Percentiles rank a stretch among this genome's conserved stretches.
Conservation (phyloP, 2,888 invertebrate genomes). For the Tribolium freemani region DNA sequence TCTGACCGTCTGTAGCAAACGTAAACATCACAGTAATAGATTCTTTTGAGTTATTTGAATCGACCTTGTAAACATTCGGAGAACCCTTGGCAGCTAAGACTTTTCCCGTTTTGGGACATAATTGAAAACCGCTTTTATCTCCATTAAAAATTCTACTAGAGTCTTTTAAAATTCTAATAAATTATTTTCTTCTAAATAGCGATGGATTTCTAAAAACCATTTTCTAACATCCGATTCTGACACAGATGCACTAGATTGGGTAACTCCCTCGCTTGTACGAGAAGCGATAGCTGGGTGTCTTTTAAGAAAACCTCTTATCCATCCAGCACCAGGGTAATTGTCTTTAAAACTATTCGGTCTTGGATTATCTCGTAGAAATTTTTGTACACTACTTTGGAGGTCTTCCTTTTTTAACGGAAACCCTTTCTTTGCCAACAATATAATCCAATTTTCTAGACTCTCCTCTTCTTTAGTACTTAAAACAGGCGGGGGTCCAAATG, state of each 20-base stretch:
- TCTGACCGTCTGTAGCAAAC: slow-evolving; percentile 57
- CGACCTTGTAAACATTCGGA: slow-evolving; percentile 57
- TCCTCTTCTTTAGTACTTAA: not conserved
- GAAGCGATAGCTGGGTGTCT: slow-evolving; percentile 16
- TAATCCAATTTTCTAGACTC: not conserved
- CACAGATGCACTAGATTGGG: slow-evolving; percentile 51
- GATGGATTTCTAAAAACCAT: slow-evolving; percentile 50
- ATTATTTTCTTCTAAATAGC: slow-evolving; percentile 11
- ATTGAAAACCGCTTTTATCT: slow-evolving; percentile 44
- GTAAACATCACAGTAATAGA: slow-evolving; percentile 61
- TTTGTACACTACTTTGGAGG: slow-evolving; percentile 19
- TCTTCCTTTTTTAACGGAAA: slow-evolving; percentile 32
- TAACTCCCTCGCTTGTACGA: slow-evolving; percentile 50
- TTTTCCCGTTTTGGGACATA: slow-evolving; percentile 52
- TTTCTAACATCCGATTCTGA: slow-evolving; percentile 52
- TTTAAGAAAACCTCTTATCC: slow-evolving; percentile 18
- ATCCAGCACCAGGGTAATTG: not conserved
- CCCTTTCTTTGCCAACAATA: not conserved
- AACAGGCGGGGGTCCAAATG: not conserved
- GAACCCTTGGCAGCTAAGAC: slow-evolving; percentile 45
- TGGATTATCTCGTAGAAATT: slow-evolving; percentile 4
- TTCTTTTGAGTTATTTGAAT: slow-evolving; percentile 55
- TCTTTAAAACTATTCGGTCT: not conserved
- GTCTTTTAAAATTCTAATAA: slow-evolving; percentile 32
- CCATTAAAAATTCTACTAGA: slow-evolving; percentile 51